These are phyloP conservation scores for Fistularia tabacaria DNA, from an alignment of 2,797 vertebrate species.

Conservation along the genomic window DNA sequence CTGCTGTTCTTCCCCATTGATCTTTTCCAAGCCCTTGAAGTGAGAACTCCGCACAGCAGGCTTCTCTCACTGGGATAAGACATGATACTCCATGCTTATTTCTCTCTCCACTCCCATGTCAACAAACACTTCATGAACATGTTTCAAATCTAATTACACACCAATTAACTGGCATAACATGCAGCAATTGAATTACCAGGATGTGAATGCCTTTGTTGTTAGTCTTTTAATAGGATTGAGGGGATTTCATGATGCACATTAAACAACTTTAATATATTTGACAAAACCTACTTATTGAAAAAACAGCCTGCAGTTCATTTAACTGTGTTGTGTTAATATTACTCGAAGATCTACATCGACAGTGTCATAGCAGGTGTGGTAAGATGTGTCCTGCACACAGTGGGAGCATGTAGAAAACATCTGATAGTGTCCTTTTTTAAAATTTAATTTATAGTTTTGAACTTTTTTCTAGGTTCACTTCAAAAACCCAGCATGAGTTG, in stretches of 20 bases:
- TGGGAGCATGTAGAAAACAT: too few relatives aligned
- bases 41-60: conserved; percentile 41
- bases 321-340: too few relatives aligned
- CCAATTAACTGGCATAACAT: conserved; percentile 32
- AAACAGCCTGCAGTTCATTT: too few relatives aligned
- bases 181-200: conserved; percentile 11
- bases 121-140: conserved; percentile 25
- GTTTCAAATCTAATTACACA: conserved; percentile 21
- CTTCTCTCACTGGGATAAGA: conserved; percentile 35
- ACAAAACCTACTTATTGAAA: too few relatives aligned
- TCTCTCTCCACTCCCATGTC: conserved; percentile 10
- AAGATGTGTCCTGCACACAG: too few relatives aligned
- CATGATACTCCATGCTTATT: conserved; percentile 15
- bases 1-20: conserved; percentile 64
- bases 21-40: conserved; percentile 64
- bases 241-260: conserved; percentile 14
- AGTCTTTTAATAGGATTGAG: conserved; percentile 18
- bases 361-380: neutral
- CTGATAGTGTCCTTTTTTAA: too few relatives aligned
- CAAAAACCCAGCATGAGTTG: too few relatives aligned
- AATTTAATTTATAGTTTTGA: too few relatives aligned
- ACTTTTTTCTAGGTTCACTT: too few relatives aligned
- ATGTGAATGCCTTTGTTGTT: conserved; percentile 18
- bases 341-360: conserved; percentile 4
- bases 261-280: too few relatives aligned